These are phyloP conservation scores for Sinhomidia bicolor DNA, from an alignment of 2,888 invertebrate species.

Conservation along the genomic window DNA sequence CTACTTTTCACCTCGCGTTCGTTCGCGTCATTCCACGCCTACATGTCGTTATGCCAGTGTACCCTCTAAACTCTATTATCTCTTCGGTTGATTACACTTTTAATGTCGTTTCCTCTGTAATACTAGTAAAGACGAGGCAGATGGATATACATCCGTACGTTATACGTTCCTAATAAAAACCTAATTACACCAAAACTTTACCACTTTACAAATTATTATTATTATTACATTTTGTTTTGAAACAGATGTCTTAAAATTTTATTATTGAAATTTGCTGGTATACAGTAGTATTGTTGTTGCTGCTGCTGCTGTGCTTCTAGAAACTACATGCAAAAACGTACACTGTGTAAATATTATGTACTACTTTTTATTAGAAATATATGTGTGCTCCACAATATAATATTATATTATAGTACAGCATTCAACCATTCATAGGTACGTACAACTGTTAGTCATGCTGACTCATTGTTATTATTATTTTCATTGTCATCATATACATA, in stretches of 20 bases:
- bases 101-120: neutral
- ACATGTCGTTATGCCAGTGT: no score
- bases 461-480: no score
- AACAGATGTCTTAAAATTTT: neutral
- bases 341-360: neutral
- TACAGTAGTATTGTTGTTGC: neutral
- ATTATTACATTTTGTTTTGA: no score
- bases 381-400: no score
- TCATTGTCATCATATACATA: no score
- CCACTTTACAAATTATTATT: neutral
- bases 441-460: no score
- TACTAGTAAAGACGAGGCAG: no score
- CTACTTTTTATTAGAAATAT: neutral
- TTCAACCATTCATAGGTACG: neutral
- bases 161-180: neutral
- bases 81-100: neutral
- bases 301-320: conserved; percentile 56
- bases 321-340: conserved; percentile 51
- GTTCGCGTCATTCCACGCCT: no score
- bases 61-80: no score
- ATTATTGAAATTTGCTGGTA: no score
- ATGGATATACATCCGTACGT: neutral
- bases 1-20: no score
- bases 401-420: neutral
- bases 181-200: neutral